These are phyloP conservation scores for Echinarachnius parma DNA, from an alignment of 53 echinoderm and acorn worm genomes.

Conservation along the genomic window DNA sequence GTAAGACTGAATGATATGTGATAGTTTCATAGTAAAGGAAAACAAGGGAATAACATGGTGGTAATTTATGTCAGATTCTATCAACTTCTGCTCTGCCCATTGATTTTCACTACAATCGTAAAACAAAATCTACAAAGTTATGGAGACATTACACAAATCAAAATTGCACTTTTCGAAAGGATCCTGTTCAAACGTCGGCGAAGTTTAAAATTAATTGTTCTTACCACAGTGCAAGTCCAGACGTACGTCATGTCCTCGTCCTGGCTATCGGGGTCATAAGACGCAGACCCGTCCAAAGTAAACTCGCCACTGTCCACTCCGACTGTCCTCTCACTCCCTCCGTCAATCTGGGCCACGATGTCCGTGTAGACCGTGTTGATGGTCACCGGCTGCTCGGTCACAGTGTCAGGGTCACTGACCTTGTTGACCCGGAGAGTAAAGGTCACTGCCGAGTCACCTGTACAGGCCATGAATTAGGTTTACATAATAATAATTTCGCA, in stretches of 20 bases:
- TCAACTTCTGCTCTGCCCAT: no score
- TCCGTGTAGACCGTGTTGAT: constrained; percentile 60
- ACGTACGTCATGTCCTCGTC: constrained; percentile 58
- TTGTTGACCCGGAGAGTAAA: constrained; percentile 71
- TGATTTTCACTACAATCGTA: no score
- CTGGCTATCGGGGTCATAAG: constrained; percentile 65
- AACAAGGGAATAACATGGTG: no score
- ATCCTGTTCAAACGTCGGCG: no score
- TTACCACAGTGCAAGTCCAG: constrained; percentile 81
- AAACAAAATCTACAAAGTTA: no score
- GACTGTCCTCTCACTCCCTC: constrained; percentile 61
- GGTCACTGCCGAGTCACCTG: constrained; percentile 60
- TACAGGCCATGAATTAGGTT: no score
- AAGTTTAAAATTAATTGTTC: no score
- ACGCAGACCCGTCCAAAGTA: constrained; percentile 58
- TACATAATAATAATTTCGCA: no score
- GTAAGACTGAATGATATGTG: no score
- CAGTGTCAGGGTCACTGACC: constrained; percentile 43
- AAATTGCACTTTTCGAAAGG: no score
- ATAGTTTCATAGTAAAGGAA: no score
- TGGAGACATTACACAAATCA: background rate
- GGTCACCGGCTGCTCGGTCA: constrained; percentile 42
- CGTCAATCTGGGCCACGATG: constrained; percentile 57
- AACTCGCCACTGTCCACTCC: constrained; percentile 70
- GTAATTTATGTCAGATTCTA: no score